Evolutionary conservation across 2,113 vertebrate genomes (phyloP), one percentile per base, ranked within the genome.

Genomic region (Macroglossus sobrinus): DNA sequence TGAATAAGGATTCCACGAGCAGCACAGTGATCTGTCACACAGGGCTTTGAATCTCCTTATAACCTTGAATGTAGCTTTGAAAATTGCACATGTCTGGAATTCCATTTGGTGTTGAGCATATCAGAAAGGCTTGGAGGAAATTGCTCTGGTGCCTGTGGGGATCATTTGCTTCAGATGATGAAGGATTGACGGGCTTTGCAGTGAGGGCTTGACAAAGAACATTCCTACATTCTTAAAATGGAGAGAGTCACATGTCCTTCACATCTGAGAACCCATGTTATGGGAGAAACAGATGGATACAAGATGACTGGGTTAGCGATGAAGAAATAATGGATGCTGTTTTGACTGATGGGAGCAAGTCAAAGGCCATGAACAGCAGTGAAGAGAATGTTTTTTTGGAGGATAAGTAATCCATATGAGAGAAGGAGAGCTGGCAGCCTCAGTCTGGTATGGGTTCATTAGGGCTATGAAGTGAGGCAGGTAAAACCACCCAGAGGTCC

Each of bases 311-410:
- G 33, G 8, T 57, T 76, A 74, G 21, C 12, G 13, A 64, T 40
- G 66, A 95, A 38, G 92, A 95, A 80, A 89, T 91, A 71, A 80
- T 33, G 26, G 53, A n/a, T 50, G 40, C 47, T 85, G 10, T 75
- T 88, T 80, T 88, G 81, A 94, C 57, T 84, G 59, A 89, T 88
- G 38, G 76, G 68, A 96, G 81, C 28, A 55, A 94, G 82, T 75
- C 3, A 19, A 79, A 93, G 75, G 79, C 84, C 40, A n/a, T 11
- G 10, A 19, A 61, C n/a, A 21, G n/a, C 38, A 91, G 81, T n/a
- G 6, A 76, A 19, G 85, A 57, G 30, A 66, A n/a, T 81, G 38
- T 35, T 53, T 76, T 76, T 92, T 80, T n/a, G 10, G 57, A 94
- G 38, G 43, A 7, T 40, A 35, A n/a, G 66, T 82, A 47, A 47